Conservation (phyloP, 2,797 vertebrate genomes). For the Zenarchopterus dispar region DNA sequence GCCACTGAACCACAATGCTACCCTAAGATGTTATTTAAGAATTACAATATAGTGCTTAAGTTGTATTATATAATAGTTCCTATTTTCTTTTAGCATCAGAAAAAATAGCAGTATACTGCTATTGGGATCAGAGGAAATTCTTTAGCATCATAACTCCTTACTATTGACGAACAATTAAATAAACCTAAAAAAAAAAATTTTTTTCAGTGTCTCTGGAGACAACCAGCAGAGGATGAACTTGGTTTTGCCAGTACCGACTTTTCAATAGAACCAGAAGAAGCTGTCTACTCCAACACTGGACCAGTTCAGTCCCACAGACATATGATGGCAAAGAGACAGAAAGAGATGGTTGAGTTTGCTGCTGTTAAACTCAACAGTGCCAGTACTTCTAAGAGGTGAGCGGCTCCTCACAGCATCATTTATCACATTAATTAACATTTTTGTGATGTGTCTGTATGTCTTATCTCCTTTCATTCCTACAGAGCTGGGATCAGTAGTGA, state of each 20-base stretch:
- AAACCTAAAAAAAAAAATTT: background rate
- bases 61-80: no score
- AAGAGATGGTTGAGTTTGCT: slow-evolving; percentile 18
- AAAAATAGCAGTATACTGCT: no score
- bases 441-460: background rate
- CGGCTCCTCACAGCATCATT: background rate
- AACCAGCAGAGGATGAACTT: slow-evolving; percentile 6
- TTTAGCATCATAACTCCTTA: background rate
- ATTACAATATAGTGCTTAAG: no score
- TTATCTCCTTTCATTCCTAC: no score
- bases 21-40: no score
- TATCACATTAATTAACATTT: background rate
- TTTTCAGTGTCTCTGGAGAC: background rate
- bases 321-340: background rate
- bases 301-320: background rate
- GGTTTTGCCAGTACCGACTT: slow-evolving; percentile 28
- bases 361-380: slow-evolving; percentile 10
- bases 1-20: no score
- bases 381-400: slow-evolving; percentile 7
- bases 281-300: slow-evolving; percentile 18
- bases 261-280: slow-evolving; percentile 11
- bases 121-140: no score
- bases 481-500: no score
- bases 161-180: no score
- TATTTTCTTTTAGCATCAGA: no score